Evolutionary conservation across 2,888 invertebrate species (phyloP).

Genomic region (Cerastis leucographa): DNA sequence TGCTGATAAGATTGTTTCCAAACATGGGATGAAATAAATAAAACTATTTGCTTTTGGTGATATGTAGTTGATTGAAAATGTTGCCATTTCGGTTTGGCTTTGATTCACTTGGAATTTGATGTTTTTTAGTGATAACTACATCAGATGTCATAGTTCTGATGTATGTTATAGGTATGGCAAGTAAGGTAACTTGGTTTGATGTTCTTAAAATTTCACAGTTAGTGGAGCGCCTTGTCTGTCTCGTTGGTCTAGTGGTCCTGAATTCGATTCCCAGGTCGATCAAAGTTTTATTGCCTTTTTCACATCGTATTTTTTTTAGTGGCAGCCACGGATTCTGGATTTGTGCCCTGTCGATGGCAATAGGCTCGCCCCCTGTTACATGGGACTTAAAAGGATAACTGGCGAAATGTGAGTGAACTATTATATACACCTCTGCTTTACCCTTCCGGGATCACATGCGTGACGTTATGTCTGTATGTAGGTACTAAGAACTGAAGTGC

Average conservation of each 20-base stretch:
- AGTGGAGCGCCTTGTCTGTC: too few species aligned
- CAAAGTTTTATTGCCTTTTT: not conserved
- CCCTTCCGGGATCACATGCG: not conserved
- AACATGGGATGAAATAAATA: conserved; percentile 54
- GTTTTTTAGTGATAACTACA: not conserved
- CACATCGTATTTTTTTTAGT: not conserved
- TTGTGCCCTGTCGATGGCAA: not conserved
- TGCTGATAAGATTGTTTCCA: conserved; percentile 61
- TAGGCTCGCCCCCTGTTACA: not conserved
- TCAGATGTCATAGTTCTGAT: not conserved
- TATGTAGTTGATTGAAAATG: conserved; percentile 9
- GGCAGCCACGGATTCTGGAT: not conserved
- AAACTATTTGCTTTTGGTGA: conserved; percentile 39
- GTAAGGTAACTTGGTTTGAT: not conserved
- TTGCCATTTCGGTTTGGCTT: conserved; percentile 9
- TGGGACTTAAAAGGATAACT: not conserved
- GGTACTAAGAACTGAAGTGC: too few species aligned
- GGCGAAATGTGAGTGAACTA: not conserved
- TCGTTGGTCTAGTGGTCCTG: not conserved
- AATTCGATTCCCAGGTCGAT: not conserved
- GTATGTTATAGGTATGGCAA: not conserved
- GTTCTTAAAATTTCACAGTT: not conserved
- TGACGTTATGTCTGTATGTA: not conserved
- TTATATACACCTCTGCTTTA: not conserved
- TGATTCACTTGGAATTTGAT: conserved; percentile 11